Evolutionary conservation across 2,113 vertebrate genomes (phyloP), one percentile per base, ranked within the genome.

Genomic region (Neodontobutis hainanensis): DNA sequence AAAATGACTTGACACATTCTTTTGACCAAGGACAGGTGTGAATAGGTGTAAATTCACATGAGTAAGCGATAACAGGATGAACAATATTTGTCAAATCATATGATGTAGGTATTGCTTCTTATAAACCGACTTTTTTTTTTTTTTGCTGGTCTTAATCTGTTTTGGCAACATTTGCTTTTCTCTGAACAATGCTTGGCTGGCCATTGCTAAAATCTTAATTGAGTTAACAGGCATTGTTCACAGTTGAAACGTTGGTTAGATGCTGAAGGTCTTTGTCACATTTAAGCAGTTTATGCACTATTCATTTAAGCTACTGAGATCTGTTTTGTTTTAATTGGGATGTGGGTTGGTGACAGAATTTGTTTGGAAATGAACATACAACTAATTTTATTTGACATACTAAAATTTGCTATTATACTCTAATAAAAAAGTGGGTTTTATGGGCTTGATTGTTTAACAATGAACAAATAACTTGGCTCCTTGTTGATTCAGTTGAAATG

Each of bases 101-200:
- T 88, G 93, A 87, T 93, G 87, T 90, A 93, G 94, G 93, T 92
- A 87, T 89, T 90, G 84, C 90, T 91, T 90, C 77, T 93, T 92
- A 93, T 92, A 89, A 93, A 93, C 91, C 89, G 91, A 92, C 94
- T 92, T 92, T 94, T 12, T 46, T 35, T 57, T 42, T 38, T 92
- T 90, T 90, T 66, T 90, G 93, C 93, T 94, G 94, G 93, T 93
- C 91, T 90, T 93, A 89, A 89, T 72, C 65, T 91, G 81, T 79
- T 93, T 91, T 91, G 92, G 92, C 95, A 91, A 95, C 92, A 94
- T 94, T 89, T 95, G 91, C 94, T 94, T 93, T 91, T 83, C 88
- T 95, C 94, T 93, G 92, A 95, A 91, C 92, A 85, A 92, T 91
- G 87, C 86, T 90, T 84, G 84, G 86, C 85, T 88, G 87, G 90